Percentiles rank a stretch among this genome's conserved stretches.
phyloP scores from a whole-genome alignment of 2,888 invertebrate species.

The Acanthosepion esculentum region DNA sequence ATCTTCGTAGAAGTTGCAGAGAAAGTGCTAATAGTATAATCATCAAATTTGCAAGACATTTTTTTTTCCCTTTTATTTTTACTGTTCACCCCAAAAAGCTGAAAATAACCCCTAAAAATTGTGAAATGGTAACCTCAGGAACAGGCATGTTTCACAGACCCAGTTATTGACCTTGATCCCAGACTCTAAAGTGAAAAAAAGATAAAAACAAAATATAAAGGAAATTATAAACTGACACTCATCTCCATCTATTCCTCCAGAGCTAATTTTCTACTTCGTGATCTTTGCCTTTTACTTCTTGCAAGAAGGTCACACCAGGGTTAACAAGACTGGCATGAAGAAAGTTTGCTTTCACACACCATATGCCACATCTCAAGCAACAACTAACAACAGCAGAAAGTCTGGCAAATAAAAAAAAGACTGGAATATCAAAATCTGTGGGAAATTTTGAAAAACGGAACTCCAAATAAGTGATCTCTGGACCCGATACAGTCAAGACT shows the following conservation, averaged over 20 bases:
- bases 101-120: background rate
- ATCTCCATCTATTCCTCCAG: background rate
- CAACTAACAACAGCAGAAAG: background rate
- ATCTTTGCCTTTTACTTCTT: background rate
- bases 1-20: background rate
- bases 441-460: background rate
- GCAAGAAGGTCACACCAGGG: slow-evolving; percentile 7
- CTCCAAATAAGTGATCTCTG: background rate
- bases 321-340: background rate
- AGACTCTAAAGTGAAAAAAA: background rate
- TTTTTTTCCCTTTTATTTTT: background rate
- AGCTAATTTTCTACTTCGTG: background rate
- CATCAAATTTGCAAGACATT: background rate
- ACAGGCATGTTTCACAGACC: slow-evolving; percentile 24
- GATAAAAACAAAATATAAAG: background rate
- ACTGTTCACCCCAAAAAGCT: background rate
- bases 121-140: background rate
- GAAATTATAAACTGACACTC: background rate
- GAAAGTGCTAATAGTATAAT: background rate
- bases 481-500: background rate
- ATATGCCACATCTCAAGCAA: background rate
- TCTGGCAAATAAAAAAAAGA: background rate
- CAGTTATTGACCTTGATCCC: background rate
- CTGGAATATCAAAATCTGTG: background rate
- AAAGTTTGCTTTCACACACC: background rate